Conservation (phyloP, 2,797 vertebrate genomes). For the Florisuga fusca region DNA sequence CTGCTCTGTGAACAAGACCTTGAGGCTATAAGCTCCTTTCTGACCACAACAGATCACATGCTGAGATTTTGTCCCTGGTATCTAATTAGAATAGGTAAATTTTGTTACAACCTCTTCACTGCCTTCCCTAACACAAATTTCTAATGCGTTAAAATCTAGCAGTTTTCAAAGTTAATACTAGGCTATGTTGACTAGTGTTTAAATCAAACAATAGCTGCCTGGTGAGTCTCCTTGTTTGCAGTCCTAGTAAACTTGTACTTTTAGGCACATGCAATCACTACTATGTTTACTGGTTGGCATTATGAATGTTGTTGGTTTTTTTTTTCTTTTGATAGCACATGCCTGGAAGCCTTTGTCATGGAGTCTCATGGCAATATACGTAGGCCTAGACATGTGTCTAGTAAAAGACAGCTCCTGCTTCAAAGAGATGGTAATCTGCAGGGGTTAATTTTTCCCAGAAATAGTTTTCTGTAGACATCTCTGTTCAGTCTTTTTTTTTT, state of each 20-base stretch:
- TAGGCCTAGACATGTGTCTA: background rate
- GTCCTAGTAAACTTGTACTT: background rate
- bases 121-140: background rate
- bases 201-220: background rate
- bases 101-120: background rate
- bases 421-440: constrained; percentile 63
- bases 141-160: background rate
- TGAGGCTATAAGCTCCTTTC: background rate
- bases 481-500: background rate
- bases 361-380: background rate
- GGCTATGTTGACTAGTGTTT: background rate
- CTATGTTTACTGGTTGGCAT: background rate
- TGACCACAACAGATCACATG: background rate
- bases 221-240: background rate
- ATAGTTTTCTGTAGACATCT: constrained; percentile 19
- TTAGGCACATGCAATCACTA: background rate
- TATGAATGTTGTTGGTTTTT: background rate
- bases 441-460: constrained; percentile 61
- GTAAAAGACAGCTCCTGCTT: constrained; percentile 38
- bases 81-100: background rate
- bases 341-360: background rate
- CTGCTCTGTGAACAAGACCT: background rate
- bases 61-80: background rate
- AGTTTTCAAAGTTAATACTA: background rate
- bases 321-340: background rate